Evolutionary conservation across 2,797 vertebrate species (phyloP), one percentile per base, ranked within the genome.

Genomic region (Microhierax caerulescens): DNA sequence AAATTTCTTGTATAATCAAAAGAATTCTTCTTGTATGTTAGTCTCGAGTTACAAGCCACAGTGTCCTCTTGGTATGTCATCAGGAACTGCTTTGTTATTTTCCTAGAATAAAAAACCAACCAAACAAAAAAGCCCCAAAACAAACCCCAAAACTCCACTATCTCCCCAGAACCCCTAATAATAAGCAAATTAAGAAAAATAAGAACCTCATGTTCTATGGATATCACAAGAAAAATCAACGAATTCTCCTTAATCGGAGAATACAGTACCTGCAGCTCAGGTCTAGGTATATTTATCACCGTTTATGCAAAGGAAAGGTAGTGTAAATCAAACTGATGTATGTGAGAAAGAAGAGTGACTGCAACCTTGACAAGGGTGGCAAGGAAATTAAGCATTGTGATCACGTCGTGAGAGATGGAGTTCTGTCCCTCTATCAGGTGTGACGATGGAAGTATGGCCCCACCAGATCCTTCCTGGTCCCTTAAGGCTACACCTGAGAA

Each of bases 71-170:
- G 12, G 1, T 61, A 22, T 2, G 16, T 28, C 22, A 47, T 57
- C 13, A 43, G 22, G 36, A 83, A 37, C 6, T 13, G 5, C 22
- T 28, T 37, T 50, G 9, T 57, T 47, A 56, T 70, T 60, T 83
- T 63, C 28, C 13, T 63, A 64, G 23, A 27, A 59, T 4, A 69
- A 61, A 64, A 18, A 7, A 5, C 12, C 37, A 28, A 1, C 24
- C 20, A 18, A 36, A 13, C 22, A 7, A 6, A 8, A 13, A 51
- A 36, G 37, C 37, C 3, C 13, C 2, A n/a, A 25, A 47, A 8
- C 50, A 64, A 64, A 11, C 5, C 4, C 7, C 15, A 22, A 10
- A 64, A 14, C 1, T 0, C 2, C 13, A 53, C 5, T 0, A 1
- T 10, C 9, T 59, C 6, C 5, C 3, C 6, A 37, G 47, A 68